Percentiles rank a stretch among this genome's conserved stretches.
phyloP scores from a whole-genome alignment of 2,888 invertebrate genomes.

The Rapana venosa region DNA sequence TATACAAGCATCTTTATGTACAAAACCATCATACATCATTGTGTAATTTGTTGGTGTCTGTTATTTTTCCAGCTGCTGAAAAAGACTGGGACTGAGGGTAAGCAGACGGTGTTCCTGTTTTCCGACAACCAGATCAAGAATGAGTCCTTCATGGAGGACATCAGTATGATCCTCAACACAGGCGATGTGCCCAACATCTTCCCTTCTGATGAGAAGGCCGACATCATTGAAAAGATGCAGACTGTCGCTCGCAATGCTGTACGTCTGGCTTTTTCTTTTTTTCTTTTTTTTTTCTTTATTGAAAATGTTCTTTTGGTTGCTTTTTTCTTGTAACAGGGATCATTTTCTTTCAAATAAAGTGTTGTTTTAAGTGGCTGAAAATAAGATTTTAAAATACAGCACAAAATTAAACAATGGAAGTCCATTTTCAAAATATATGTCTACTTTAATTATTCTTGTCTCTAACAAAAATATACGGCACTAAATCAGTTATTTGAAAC shows the following conservation, averaged over 20 bases:
- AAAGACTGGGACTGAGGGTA: conserved; percentile 77
- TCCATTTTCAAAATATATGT: too few relatives aligned
- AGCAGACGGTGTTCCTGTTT: conserved; percentile 78
- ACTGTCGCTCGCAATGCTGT: conserved; percentile 77
- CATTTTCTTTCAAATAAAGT: too few relatives aligned
- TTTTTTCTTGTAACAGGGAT: too few relatives aligned
- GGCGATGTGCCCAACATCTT: conserved; percentile 79
- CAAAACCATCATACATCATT: too few relatives aligned
- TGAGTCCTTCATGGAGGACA: conserved; percentile 79
- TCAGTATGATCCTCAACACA: conserved; percentile 79
- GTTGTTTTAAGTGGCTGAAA: too few relatives aligned
- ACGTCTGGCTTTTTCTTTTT: conserved; percentile 33
- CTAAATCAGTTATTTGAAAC: too few relatives aligned
- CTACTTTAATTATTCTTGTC: too few relatives aligned
- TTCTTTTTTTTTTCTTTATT: neutral
- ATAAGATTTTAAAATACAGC: too few relatives aligned
- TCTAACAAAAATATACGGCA: too few relatives aligned
- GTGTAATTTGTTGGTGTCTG: neutral
- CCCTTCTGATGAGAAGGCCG: conserved; percentile 79
- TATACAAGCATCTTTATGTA: too few relatives aligned
- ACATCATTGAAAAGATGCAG: conserved; percentile 79
- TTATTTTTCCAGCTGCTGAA: conserved; percentile 69
- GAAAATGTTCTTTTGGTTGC: too few relatives aligned
- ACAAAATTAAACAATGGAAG: too few relatives aligned
- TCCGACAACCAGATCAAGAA: conserved; percentile 79